Conservation (phyloP, 1,140 invertebrate species). For the Sycobia sp. region DNA sequence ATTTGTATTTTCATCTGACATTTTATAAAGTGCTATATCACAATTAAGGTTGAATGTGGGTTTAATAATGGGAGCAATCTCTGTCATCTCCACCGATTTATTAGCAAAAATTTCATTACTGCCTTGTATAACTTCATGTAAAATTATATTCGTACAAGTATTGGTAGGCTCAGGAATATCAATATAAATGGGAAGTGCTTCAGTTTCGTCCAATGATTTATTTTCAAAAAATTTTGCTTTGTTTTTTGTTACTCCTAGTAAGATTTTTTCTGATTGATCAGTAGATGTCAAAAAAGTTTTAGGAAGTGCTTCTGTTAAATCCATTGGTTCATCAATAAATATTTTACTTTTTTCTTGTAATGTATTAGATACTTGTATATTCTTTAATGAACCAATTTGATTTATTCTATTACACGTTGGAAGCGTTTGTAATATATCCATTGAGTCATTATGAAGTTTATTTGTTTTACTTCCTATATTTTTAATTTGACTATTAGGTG, state of each 20-base stretch:
- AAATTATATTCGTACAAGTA: no score
- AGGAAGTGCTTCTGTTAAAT: constrained; percentile 1
- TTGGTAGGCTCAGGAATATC: no score
- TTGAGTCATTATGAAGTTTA: constrained; percentile 7
- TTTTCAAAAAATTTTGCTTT: constrained; percentile 16
- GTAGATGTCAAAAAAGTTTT: no score
- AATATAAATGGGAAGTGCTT: not conserved
- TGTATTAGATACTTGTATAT: not conserved
- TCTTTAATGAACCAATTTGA: no score
- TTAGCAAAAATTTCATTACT: constrained; percentile 13
- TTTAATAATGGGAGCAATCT: not conserved
- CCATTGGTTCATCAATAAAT: constrained; percentile 24
- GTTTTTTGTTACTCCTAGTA: not conserved
- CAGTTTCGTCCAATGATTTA: constrained; percentile 29
- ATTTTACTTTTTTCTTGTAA: constrained; percentile 26
- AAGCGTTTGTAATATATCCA: constrained; percentile 30
- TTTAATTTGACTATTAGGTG: no score
- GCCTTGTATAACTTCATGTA: not conserved
- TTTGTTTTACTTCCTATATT: not conserved
- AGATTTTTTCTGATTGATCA: not conserved
- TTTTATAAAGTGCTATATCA: not conserved
- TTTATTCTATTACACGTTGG: no score
- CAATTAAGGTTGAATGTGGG: not conserved
- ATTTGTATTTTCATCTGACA: not conserved
- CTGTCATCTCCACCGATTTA: constrained; percentile 31